Conservation (phyloP, 2,113 vertebrate species). For the Albula goreensis region DNA sequence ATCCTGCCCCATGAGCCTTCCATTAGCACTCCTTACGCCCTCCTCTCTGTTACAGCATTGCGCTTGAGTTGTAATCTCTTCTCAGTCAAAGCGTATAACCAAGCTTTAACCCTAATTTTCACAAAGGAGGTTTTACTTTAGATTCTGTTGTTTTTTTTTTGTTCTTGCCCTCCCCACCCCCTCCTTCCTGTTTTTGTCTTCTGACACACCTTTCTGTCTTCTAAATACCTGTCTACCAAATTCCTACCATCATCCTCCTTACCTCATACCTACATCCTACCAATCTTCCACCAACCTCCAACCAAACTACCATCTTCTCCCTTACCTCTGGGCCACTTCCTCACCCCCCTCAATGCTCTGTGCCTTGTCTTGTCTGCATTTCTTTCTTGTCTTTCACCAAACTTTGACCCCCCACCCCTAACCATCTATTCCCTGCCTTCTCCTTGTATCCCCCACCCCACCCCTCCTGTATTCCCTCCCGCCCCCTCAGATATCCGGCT, state of each 20-base stretch:
- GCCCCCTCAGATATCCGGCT: constrained; percentile 78
- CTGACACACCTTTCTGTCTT: not conserved
- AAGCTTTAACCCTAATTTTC: not conserved
- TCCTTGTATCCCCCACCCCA: constrained; percentile 27
- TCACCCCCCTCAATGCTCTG: constrained; percentile 27
- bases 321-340: not conserved
- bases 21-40: constrained; percentile 1
- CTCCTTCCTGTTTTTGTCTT: not conserved
- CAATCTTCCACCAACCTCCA: not conserved
- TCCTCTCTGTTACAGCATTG: not conserved
- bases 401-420: not conserved
- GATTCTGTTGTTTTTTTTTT: not conserved
- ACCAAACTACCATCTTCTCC: not conserved
- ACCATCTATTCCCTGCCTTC: constrained; percentile 21
- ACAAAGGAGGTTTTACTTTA: not conserved
- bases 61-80: not conserved
- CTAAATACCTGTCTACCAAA: not conserved
- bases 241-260: not conserved
- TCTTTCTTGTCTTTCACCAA: not conserved
- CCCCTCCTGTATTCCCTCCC: constrained; percentile 26
- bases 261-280: not conserved
- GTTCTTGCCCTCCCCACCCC: not conserved
- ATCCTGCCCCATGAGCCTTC: not conserved
- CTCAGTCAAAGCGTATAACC: not conserved
- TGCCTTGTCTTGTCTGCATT: constrained; percentile 8